These are phyloP conservation scores for Steinernema khuongi DNA, from an alignment of 1,140 invertebrate species.

Conservation along the genomic window DNA sequence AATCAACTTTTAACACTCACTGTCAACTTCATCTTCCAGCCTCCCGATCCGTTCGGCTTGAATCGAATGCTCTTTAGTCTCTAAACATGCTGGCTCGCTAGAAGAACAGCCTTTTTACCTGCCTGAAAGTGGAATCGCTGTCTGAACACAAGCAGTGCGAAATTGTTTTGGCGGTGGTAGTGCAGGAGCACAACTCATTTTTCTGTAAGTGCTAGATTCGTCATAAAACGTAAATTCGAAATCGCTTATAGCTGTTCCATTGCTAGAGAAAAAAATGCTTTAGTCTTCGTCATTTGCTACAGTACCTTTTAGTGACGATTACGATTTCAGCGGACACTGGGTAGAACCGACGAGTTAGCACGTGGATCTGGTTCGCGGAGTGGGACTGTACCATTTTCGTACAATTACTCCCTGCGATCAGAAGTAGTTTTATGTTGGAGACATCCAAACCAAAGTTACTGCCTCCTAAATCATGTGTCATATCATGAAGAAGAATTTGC, in stretches of 20 bases:
- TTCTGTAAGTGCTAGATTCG: background rate
- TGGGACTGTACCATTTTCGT: conserved; percentile 6
- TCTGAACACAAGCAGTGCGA: background rate
- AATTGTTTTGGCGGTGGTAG: background rate
- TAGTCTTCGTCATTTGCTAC: background rate
- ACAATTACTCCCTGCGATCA: background rate
- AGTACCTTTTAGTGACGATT: background rate
- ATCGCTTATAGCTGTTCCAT: background rate
- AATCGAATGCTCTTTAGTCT: background rate
- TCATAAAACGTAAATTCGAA: background rate
- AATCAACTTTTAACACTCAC: background rate
- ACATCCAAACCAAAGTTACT: background rate
- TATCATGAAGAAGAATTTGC: background rate
- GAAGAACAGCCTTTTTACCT: background rate
- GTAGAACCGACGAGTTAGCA: background rate
- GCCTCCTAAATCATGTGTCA: background rate
- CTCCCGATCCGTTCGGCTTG: background rate
- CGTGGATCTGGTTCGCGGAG: background rate
- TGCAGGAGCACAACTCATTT: background rate
- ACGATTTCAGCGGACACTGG: background rate
- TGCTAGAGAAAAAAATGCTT: background rate
- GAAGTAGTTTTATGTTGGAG: background rate
- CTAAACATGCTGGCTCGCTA: background rate
- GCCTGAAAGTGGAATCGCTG: background rate
- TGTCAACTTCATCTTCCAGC: background rate